Evolutionary conservation across 1,140 invertebrate species (phyloP), one percentile per base, ranked within the genome.

Genomic region (Cotesia chilonis): DNA sequence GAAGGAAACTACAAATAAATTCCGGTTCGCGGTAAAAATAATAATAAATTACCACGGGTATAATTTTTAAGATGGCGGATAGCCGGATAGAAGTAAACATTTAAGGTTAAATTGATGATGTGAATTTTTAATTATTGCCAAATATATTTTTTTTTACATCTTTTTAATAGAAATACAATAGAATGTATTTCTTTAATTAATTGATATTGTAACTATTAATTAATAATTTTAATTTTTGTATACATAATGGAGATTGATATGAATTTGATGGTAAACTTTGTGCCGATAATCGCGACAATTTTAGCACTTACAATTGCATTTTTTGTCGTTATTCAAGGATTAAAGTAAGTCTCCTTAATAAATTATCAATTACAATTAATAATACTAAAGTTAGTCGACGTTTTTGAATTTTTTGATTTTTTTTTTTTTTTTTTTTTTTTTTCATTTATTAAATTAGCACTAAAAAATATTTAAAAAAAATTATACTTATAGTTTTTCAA

Each of bases 321-420:
- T 12, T 52, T 78, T 6, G 80, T 79, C 0, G 63, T 83, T 20
- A 77, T 84, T 65, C 76, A 74, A 65, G 79, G 78, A 66, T 20
- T 85, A 9, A 84, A 76, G 84, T 81, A 74, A 81, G 81, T 76
- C 37, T 10, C 35, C 9, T 47, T 68, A 57, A 10, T 20, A 36
- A 57, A 55, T 51, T 28, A 12, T 41, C 6, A 37, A 41, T 67
- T 55, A 52, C 12, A 17, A 1, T 17, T 17, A 20, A 41, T 1
- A 72, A 10, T 66, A 12, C 6, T 20, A 10, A 35, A 61, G 38
- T 64, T 52, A 69, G 70, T 61, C 17, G 7, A 41, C 38, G 4
- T 5, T 17, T 17, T 17, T 17, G 54, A 60, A 52, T 54, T 12
- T 7, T 52, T 70, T 4, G 10, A 38, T 36, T 20, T 38, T 57